A percentile compares a stretch with the other conserved stretches of the same genome.
These are phyloP conservation scores for Pempheris klunzingeri DNA, from an alignment of 2,797 vertebrate genomes.

Conservation along the genomic window DNA sequence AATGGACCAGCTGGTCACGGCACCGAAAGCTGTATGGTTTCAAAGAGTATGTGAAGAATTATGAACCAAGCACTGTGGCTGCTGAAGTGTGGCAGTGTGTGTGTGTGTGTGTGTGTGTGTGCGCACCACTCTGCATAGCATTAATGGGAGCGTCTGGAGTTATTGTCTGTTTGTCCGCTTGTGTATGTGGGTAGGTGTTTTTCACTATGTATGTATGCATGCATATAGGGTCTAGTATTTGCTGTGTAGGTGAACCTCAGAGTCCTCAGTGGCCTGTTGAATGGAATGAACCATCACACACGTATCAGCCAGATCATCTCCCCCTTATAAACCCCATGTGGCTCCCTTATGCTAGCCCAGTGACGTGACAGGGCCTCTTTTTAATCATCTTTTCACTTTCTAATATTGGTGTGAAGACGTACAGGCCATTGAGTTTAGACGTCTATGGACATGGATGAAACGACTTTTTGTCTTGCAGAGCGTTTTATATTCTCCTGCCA, in stretches of 20 bases:
- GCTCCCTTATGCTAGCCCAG: slow-evolving; percentile 32
- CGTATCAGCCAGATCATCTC: slow-evolving; percentile 40
- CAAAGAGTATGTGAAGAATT: slow-evolving; percentile 71
- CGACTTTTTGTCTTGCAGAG: slow-evolving; percentile 15
- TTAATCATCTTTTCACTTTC: slow-evolving; percentile 43
- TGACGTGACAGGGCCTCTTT: slow-evolving; percentile 35
- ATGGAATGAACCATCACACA: slow-evolving; percentile 39
- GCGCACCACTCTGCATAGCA: not conserved
- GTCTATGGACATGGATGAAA: slow-evolving; percentile 33
- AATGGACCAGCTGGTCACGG: slow-evolving; percentile 66
- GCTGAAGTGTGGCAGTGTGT: slow-evolving; percentile 35
- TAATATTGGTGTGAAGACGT: slow-evolving; percentile 38
- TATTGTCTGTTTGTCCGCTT: slow-evolving; percentile 13
- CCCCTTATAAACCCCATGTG: slow-evolving; percentile 49
- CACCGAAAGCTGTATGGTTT: slow-evolving; percentile 57
- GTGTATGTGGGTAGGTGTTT: not conserved
- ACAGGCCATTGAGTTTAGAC: slow-evolving; percentile 25
- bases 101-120: slow-evolving; percentile 8
- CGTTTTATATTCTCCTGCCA: slow-evolving; percentile 36
- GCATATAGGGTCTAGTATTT: slow-evolving; percentile 9
- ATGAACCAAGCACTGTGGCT: slow-evolving; percentile 44
- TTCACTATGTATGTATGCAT: not conserved
- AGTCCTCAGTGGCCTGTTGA: slow-evolving; percentile 22
- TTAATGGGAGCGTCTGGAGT: not conserved
- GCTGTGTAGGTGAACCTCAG: slow-evolving; percentile 41